Conservation (phyloP, 2,797 vertebrate species). For the Sciurus carolinensis region DNA sequence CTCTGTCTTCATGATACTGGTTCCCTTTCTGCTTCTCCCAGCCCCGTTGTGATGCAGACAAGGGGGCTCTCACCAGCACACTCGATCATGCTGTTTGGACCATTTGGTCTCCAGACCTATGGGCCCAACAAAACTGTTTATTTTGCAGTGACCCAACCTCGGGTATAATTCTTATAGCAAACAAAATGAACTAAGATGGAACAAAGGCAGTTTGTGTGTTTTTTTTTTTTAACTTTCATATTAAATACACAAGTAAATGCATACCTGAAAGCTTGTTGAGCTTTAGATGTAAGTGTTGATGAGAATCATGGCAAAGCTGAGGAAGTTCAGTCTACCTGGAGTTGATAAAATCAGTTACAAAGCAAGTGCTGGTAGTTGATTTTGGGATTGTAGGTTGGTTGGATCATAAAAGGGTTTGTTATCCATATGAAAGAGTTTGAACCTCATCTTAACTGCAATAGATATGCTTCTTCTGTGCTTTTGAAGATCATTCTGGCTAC, state of each 20-base stretch:
- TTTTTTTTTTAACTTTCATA: not conserved
- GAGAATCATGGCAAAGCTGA: not conserved
- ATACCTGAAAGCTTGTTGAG: not conserved
- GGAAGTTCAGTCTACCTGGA: not conserved
- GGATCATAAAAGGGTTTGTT: not conserved
- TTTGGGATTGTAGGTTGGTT: not conserved
- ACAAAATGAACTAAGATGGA: too few relatives aligned
- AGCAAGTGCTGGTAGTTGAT: not conserved
- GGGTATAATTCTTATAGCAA: too few relatives aligned
- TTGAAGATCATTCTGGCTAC: not conserved
- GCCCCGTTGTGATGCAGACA: too few relatives aligned
- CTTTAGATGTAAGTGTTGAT: not conserved
- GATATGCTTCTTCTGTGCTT: not conserved
- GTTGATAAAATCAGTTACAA: not conserved
- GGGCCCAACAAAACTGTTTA: too few relatives aligned
- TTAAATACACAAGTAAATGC: too few relatives aligned
- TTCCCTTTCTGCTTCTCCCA: too few relatives aligned
- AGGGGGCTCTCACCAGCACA: too few relatives aligned
- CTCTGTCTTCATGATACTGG: too few relatives aligned
- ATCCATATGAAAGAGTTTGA: not conserved
- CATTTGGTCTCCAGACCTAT: too few relatives aligned
- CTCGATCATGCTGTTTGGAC: too few relatives aligned
- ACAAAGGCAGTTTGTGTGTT: not conserved
- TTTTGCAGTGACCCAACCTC: too few relatives aligned
- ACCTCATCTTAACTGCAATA: not conserved